Base-by-base conservation (phyloP, 1,140 invertebrate genomes). In the Drosophila kurseongensis region DNA sequence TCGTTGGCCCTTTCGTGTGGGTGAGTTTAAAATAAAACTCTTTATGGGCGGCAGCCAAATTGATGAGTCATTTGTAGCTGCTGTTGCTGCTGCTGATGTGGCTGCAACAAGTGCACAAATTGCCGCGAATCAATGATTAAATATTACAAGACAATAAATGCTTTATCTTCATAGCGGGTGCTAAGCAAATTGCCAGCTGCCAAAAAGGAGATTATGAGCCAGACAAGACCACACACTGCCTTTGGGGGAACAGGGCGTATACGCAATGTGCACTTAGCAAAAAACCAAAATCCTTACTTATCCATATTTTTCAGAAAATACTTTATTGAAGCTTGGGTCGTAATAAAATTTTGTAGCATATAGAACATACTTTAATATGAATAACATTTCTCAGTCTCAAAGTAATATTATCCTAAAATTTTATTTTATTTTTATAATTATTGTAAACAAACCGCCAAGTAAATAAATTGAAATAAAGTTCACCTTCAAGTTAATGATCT, bases 141-240 rank as follows among this genome's bases (percentile, higher is more conserved):
- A 89, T 80, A 78, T 67, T 89, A 89, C 84, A 89, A 68, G 84
- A 89, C 85, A 89, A 84, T 89, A 80, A 75, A 89, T 61, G 77
- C 55, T 89, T 89, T 75, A 89, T 89, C 84, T 84, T 80, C 74
- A 68, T 83, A 61, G 84, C 71, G 75, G 76, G 76, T 80, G 71
- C 79, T 79, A 74, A 76, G 84, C 83, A 86, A 88, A 88, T 83
- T 80, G 67, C 75, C 63, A 60, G 60, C 83, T 88, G 84, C 60
- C 83, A 88, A 73, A 77, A 51, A 63, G n/a, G 51, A 80, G 84
- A 89, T 83, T 84, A 88, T 50, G 59, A 35, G 27, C 47, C 67
- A 63, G 74, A 58, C 73, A 85, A 56, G 68, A 76, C 72, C 71
- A 75, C 55, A 40, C 51, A 50, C 10, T 36, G 38, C n/a, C 32